Evolutionary conservation across 2,113 vertebrate species (phyloP).

Genomic region (Ctenomys sociabilis): DNA sequence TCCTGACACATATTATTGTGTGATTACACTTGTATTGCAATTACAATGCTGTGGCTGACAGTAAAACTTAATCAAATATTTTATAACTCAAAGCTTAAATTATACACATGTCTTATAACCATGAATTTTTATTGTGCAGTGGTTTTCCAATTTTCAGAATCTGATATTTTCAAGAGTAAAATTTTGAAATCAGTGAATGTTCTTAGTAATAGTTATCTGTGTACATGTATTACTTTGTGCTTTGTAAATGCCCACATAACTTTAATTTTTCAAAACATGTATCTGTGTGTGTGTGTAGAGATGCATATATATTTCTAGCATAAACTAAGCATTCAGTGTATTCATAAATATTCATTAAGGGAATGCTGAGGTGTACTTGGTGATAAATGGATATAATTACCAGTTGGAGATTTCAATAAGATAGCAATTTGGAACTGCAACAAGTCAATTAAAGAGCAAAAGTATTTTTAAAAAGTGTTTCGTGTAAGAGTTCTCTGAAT

Average conservation of each 20-base stretch:
- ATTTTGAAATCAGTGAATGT: neutral
- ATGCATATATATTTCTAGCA: neutral
- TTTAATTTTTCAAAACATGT: neutral
- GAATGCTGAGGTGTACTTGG: neutral
- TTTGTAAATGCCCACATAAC: neutral
- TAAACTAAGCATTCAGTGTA: neutral
- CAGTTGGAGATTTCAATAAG: slow-evolving; percentile 2
- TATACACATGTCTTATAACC: neutral
- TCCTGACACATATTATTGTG: neutral
- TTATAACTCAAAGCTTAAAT: neutral
- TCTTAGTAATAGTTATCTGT: neutral
- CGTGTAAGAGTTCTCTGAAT: neutral
- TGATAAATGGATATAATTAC: slow-evolving; percentile 32
- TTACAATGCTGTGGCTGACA: neutral
- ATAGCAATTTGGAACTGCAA: neutral
- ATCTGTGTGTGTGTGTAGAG: neutral
- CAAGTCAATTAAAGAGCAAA: neutral
- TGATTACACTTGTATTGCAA: neutral
- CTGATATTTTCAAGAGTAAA: neutral
- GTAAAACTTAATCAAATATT: neutral
- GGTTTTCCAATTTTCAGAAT: neutral
- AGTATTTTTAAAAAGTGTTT: neutral
- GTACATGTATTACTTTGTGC: neutral
- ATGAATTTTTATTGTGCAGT: neutral
- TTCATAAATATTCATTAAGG: slow-evolving; percentile 44